Conservation (phyloP, 2,888 invertebrate genomes). For the Cantharis lateralis region DNA sequence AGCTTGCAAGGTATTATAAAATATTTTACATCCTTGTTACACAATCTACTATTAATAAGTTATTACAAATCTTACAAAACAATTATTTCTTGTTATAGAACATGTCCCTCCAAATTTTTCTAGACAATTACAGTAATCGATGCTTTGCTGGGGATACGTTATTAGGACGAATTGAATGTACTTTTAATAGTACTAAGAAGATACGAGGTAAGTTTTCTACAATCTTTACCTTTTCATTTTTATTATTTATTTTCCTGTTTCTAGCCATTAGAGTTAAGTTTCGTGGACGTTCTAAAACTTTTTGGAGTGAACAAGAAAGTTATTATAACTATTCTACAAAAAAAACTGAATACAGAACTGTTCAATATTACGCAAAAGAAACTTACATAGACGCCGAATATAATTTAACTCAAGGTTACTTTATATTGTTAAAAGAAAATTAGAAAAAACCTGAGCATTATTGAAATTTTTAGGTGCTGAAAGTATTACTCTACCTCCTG, state of each 20-base stretch:
- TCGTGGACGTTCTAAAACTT: conserved; percentile 28
- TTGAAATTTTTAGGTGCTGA: conserved; percentile 38
- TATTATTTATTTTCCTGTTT: conserved; percentile 1
- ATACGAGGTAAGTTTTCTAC: conserved; percentile 21
- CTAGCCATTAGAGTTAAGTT: conserved; percentile 26
- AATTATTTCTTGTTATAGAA: no score
- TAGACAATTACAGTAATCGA: conserved; percentile 40
- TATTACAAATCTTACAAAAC: no score
- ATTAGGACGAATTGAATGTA: conserved; percentile 26
- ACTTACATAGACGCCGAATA: conserved; percentile 14
- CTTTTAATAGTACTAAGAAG: conserved; percentile 26
- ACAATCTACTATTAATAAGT: no score
- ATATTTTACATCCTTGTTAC: no score
- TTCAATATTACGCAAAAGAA: conserved; percentile 14
- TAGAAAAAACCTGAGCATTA: not conserved
- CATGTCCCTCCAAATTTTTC: conserved; percentile 33
- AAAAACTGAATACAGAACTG: not conserved
- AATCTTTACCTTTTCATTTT: not conserved
- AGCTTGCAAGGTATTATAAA: no score
- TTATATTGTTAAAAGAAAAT: not conserved
- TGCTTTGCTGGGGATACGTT: conserved; percentile 33
- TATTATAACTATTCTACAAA: conserved; percentile 9
- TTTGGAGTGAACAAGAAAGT: conserved; percentile 25
- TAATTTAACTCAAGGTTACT: conserved; percentile 16
- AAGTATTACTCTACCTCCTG: conserved; percentile 36